Percentiles rank a stretch among this genome's conserved stretches.
phyloP scores from a whole-genome alignment of 2,113 vertebrate species.

The Anoura caudifer region DNA sequence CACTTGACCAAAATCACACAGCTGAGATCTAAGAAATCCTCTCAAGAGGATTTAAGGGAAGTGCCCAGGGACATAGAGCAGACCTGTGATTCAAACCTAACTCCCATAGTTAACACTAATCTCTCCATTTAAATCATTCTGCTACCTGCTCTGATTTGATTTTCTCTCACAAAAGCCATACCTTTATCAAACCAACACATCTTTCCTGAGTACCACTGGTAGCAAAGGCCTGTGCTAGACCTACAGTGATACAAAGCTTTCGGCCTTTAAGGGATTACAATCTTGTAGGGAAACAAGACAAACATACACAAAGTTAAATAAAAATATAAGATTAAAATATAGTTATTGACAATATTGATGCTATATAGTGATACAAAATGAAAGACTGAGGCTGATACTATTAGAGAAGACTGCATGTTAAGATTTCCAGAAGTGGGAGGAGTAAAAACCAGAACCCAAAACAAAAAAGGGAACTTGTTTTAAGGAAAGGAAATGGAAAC shows the following conservation, averaged over 20 bases:
- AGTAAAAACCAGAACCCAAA: constrained; percentile 8
- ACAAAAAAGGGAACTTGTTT: not conserved
- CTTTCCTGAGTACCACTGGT: not conserved
- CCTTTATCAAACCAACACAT: constrained; percentile 21
- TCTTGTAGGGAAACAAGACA: not conserved
- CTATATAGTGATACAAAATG: not conserved
- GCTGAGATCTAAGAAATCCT: not conserved
- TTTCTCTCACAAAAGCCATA: constrained; percentile 38
- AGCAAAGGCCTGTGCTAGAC: not conserved
- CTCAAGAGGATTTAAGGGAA: not conserved
- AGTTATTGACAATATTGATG: not conserved
- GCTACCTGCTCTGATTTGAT: not conserved
- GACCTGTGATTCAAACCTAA: not conserved
- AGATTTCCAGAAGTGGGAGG: not conserved
- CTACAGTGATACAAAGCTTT: not conserved
- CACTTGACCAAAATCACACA: not conserved
- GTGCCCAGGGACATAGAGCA: not conserved
- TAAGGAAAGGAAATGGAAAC: constrained; percentile 14
- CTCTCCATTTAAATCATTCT: not conserved
- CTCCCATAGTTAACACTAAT: not conserved
- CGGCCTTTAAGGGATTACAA: not conserved
- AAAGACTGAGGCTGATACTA: not conserved
- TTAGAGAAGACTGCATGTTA: not conserved
- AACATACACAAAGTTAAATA: not conserved
- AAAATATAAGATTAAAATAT: constrained; percentile 14